phyloP scores from a whole-genome alignment of 2,888 invertebrate species.

The Tenthredo scrophulariae region DNA sequence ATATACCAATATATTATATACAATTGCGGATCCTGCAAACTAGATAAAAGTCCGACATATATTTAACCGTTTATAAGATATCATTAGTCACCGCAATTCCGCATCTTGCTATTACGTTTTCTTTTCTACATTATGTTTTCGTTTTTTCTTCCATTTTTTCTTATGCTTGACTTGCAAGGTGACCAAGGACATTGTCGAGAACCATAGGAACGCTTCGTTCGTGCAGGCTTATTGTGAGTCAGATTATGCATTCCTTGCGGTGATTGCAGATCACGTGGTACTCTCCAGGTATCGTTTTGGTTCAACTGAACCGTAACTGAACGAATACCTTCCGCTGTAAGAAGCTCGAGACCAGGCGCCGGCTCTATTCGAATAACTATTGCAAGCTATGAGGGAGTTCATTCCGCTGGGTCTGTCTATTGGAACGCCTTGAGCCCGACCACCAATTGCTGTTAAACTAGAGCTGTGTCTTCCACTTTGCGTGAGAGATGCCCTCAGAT shows the following conservation, averaged over 20 bases:
- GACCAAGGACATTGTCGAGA: conserved; percentile 31
- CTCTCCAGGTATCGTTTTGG: conserved; percentile 73
- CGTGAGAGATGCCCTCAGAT: conserved; percentile 69
- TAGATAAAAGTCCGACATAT: background rate
- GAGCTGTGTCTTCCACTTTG: conserved; percentile 69
- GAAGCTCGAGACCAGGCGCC: conserved; percentile 80
- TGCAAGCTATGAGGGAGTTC: conserved; percentile 88
- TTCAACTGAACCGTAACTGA: conserved; percentile 81
- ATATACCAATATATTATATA: conserved; percentile 23
- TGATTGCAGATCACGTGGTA: conserved; percentile 70
- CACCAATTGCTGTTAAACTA: conserved; percentile 56
- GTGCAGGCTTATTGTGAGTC: background rate
- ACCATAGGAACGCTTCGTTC: conserved; percentile 17
- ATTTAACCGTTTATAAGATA: conserved; percentile 1
- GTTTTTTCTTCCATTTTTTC: background rate
- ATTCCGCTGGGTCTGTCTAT: conserved; percentile 87
- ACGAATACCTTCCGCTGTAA: conserved; percentile 79
- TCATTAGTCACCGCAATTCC: background rate
- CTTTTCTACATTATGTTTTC: background rate
- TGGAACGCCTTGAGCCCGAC: conserved; percentile 79
- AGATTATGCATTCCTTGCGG: conserved; percentile 20
- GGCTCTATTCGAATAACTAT: conserved; percentile 86
- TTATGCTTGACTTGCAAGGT: background rate
- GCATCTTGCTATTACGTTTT: background rate
- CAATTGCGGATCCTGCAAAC: conserved; percentile 17